A percentile compares a stretch with the other conserved stretches of the same genome.
phyloP scores from a whole-genome alignment of 2,888 invertebrate species.

The Osedax fenrisi region DNA sequence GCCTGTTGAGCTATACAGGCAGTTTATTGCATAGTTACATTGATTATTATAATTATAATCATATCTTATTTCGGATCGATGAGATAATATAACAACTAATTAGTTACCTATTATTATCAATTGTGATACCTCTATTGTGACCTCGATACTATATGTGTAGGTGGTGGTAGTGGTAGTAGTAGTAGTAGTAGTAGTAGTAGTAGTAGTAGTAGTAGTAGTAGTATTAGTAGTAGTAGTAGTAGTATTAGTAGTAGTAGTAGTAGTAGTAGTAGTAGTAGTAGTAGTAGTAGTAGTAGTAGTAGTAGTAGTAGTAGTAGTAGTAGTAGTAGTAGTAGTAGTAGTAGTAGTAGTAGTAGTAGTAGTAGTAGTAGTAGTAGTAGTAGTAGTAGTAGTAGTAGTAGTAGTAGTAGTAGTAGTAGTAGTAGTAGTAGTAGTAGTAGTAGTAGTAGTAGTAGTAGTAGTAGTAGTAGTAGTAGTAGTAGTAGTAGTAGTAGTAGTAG shows the following conservation, averaged over 20 bases:
- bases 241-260: neutral
- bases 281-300: neutral
- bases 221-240: neutral
- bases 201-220: neutral
- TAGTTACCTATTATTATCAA: too few relatives aligned
- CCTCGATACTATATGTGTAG: too few relatives aligned
- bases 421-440: neutral
- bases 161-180: neutral
- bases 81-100: too few relatives aligned
- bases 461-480: neutral
- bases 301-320: neutral
- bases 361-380: neutral
- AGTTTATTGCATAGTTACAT: too few relatives aligned
- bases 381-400: neutral
- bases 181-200: neutral
- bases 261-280: neutral
- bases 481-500: neutral
- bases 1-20: too few relatives aligned
- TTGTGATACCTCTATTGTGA: too few relatives aligned
- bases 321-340: neutral
- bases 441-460: neutral
- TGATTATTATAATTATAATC: too few relatives aligned
- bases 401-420: neutral
- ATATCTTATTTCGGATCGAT: too few relatives aligned
- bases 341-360: neutral